These are phyloP conservation scores for Rosalia funebris DNA, from an alignment of 2,888 invertebrate genomes.

Conservation along the genomic window DNA sequence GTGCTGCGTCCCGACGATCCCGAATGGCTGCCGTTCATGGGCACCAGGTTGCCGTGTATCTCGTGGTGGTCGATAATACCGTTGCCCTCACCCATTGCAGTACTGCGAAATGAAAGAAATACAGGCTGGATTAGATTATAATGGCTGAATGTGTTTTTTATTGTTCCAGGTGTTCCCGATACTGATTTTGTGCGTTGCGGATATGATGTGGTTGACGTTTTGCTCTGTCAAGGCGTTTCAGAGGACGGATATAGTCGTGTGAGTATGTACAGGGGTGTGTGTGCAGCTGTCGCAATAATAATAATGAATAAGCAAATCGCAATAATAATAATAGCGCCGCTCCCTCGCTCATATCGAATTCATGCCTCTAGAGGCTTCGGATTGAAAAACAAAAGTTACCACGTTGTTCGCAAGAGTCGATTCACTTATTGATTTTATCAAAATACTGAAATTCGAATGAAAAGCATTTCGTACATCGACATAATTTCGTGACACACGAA, in stretches of 20 bases:
- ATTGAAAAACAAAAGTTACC: too few relatives aligned
- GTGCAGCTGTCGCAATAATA: too few relatives aligned
- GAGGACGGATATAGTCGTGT: conserved; percentile 41
- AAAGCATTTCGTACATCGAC: too few relatives aligned
- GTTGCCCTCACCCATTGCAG: conserved; percentile 67
- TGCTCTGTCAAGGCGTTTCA: conserved; percentile 37
- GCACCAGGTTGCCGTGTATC: conserved; percentile 61
- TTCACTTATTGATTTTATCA: too few relatives aligned
- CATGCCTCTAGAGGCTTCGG: too few relatives aligned
- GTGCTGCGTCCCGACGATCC: conserved; percentile 81
- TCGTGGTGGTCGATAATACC: conserved; percentile 66
- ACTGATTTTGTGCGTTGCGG: conserved; percentile 26
- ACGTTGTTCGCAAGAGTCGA: too few relatives aligned
- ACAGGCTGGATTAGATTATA: conserved; percentile 8
- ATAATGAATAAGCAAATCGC: too few relatives aligned
- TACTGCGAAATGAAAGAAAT: too few relatives aligned
- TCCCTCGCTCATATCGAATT: too few relatives aligned
- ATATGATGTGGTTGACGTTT: conserved; percentile 43
- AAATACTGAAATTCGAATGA: too few relatives aligned
- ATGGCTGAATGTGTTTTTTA: not conserved
- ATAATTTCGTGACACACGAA: too few relatives aligned
- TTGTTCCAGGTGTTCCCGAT: conserved; percentile 33
- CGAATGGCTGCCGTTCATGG: conserved; percentile 67
- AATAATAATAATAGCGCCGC: too few relatives aligned
- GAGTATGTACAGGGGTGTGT: conserved; percentile 14